Percentiles rank a stretch among this genome's conserved stretches.
Conservation (phyloP, 92 coral and sea anemone genomes). For the Scolanthus callimorphus region DNA sequence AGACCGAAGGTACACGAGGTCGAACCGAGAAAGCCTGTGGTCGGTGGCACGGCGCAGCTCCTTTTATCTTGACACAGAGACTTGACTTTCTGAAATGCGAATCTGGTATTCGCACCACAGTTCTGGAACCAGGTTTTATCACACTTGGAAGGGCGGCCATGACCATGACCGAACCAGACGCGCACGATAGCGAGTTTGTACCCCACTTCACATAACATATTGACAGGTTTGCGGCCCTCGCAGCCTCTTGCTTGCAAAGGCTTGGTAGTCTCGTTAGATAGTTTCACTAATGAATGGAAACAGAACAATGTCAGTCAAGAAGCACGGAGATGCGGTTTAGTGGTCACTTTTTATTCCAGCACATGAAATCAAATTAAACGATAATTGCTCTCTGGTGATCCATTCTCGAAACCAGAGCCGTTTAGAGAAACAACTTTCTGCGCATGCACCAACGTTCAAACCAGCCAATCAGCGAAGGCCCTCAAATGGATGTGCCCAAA, state of each 20-base stretch:
- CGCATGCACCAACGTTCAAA: no score
- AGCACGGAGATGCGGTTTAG: no score
- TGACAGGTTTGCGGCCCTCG: slow-evolving; percentile 29
- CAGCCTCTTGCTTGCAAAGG: slow-evolving; percentile 21
- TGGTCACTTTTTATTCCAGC: no score
- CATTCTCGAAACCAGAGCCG: no score
- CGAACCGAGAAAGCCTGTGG: slow-evolving; percentile 36
- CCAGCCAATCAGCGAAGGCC: no score
- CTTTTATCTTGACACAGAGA: slow-evolving; percentile 42
- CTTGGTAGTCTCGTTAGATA: slow-evolving; percentile 5
- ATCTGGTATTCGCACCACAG: slow-evolving; percentile 18
- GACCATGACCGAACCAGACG: slow-evolving; percentile 51
- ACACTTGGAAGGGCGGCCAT: slow-evolving; percentile 40
- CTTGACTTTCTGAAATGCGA: slow-evolving; percentile 18
- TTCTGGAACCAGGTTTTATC: slow-evolving; percentile 41
- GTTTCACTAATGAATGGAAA: slow-evolving; percentile 17
- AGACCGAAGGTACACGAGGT: slow-evolving; percentile 49
- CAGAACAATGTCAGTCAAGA: no score
- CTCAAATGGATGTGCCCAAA: no score
- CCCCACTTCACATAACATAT: slow-evolving; percentile 26
- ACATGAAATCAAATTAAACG: no score
- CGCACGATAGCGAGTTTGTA: slow-evolving; percentile 23
- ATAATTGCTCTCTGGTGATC: no score
- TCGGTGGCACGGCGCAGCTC: slow-evolving; percentile 35
- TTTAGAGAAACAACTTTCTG: no score